Evolutionary conservation across 2,888 invertebrate genomes (phyloP).

Genomic region (Philaethria dido): DNA sequence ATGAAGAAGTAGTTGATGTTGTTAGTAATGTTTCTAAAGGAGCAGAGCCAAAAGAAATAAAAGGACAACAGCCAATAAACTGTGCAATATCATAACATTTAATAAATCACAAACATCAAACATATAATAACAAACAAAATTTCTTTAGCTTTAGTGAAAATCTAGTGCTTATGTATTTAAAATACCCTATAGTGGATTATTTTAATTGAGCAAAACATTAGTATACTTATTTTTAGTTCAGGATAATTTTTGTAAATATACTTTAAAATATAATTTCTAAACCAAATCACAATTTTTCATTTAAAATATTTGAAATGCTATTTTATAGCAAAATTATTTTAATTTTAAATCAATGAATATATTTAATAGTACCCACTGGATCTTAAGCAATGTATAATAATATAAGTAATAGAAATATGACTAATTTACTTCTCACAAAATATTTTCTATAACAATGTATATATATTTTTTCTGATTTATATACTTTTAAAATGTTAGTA

Average conservation of each 20-base stretch:
- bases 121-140: conserved; percentile 28
- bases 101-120: conserved; percentile 48
- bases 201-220: conserved; percentile 6
- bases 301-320: neutral
- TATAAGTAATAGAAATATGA: neutral
- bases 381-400: neutral
- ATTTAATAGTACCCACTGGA: neutral
- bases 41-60: conserved; percentile 76
- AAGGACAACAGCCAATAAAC: conserved; percentile 85
- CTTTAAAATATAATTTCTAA: neutral
- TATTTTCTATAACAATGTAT: no score
- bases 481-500: neutral
- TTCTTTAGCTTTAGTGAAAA: neutral
- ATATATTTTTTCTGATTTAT: neutral
- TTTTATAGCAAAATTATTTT: neutral
- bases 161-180: conserved; percentile 1
- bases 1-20: conserved; percentile 85
- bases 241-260: neutral
- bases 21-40: conserved; percentile 85
- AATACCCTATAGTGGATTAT: neutral
- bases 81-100: conserved; percentile 77
- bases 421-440: no score
- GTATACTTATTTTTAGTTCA: neutral
- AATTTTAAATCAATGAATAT: neutral
- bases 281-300: neutral